Conservation (phyloP, 2,888 invertebrate genomes). For the Pardosa pseudoannulata region DNA sequence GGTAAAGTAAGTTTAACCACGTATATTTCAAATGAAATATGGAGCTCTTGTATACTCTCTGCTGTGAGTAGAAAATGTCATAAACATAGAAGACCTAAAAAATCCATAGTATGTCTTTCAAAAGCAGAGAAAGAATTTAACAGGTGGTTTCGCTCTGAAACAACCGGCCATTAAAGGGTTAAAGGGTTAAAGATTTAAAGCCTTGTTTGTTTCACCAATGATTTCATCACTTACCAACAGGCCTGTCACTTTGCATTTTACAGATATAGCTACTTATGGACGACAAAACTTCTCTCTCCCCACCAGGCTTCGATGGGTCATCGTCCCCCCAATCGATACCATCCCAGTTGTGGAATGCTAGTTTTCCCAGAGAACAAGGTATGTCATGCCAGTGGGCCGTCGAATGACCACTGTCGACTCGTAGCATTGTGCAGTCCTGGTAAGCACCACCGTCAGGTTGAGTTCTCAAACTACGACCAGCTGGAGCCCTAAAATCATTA, state of each 20-base stretch:
- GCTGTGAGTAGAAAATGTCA: too few species aligned
- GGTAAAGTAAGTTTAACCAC: too few species aligned
- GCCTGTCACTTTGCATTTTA: slow-evolving; percentile 73
- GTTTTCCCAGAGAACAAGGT: slow-evolving; percentile 75
- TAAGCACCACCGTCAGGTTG: slow-evolving; percentile 76
- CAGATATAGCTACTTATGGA: slow-evolving; percentile 75
- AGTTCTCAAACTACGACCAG: slow-evolving; percentile 60
- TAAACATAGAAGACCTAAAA: too few species aligned
- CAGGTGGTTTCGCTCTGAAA: too few species aligned
- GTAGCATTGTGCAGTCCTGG: slow-evolving; percentile 76
- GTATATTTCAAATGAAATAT: too few species aligned
- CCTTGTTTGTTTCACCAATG: too few species aligned
- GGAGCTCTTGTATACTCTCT: too few species aligned
- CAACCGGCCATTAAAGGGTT: too few species aligned
- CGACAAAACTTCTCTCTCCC: slow-evolving; percentile 40
- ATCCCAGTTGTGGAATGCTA: slow-evolving; percentile 58
- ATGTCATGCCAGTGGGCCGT: slow-evolving; percentile 77
- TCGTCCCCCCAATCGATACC: slow-evolving; percentile 57
- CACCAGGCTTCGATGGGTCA: slow-evolving; percentile 17
- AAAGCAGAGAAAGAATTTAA: too few species aligned
- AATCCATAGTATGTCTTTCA: too few species aligned
- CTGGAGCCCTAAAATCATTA: slow-evolving; percentile 60
- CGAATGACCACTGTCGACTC: slow-evolving; percentile 75
- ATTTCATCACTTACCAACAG: slow-evolving; percentile 26
- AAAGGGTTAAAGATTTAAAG: too few species aligned